A percentile compares a stretch with the other conserved stretches of the same genome.
These are phyloP conservation scores for Tribolium castaneum DNA, from an alignment of 1,140 invertebrate species.

Conservation along the genomic window DNA sequence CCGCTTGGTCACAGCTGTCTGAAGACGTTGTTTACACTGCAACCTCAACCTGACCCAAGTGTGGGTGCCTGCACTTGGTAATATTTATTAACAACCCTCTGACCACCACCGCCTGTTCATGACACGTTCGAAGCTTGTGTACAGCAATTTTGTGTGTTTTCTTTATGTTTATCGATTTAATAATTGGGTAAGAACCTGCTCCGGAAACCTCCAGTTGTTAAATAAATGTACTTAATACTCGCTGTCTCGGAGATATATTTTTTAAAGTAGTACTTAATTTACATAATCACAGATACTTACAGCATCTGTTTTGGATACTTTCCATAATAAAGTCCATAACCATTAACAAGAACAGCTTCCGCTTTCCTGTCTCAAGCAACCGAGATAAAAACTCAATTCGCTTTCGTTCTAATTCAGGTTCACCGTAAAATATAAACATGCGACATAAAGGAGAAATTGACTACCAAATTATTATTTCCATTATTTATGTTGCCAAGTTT, in stretches of 20 bases:
- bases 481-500: neutral
- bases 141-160: slow-evolving; percentile 7
- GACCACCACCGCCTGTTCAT: neutral
- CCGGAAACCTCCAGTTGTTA: neutral
- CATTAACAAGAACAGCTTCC: slow-evolving; percentile 31
- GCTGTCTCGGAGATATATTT: slow-evolving; percentile 7
- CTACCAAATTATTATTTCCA: neutral
- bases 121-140: slow-evolving; percentile 5
- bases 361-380: slow-evolving; percentile 24
- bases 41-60: neutral
- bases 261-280: slow-evolving; percentile 28
- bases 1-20: too few relatives aligned
- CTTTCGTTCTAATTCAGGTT: slow-evolving; percentile 14
- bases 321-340: slow-evolving; percentile 34
- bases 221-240: slow-evolving; percentile 2
- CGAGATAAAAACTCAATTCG: slow-evolving; percentile 23
- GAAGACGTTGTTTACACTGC: neutral
- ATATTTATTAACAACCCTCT: neutral
- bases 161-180: neutral
- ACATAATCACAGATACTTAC: slow-evolving; percentile 32
- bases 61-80: neutral
- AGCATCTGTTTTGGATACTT: slow-evolving; percentile 32
- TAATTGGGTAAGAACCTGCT: neutral
- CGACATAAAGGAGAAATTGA: neutral
- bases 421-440: neutral